phyloP scores from a whole-genome alignment of 2,888 invertebrate genomes.

The Cyaniris semiargus region DNA sequence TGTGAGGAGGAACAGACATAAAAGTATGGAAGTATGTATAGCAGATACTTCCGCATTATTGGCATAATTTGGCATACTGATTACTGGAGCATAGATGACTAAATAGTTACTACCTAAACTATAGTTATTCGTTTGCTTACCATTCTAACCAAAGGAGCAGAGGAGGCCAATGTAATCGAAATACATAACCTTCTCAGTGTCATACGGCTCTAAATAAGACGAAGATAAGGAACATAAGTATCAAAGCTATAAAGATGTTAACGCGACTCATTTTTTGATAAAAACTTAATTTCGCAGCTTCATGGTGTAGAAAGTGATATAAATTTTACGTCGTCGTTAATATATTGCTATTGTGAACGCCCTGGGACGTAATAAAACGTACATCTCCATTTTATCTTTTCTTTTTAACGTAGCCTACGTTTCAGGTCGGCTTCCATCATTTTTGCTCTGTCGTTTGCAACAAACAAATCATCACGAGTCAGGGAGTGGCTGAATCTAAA shows the following conservation, averaged over 20 bases:
- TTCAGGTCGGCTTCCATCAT: not conserved
- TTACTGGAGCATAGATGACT: too few species aligned
- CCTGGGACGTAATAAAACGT: constrained; percentile 19
- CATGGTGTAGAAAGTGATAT: constrained; percentile 30
- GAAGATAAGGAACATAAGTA: not conserved
- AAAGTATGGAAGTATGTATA: too few species aligned
- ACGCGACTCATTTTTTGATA: constrained; percentile 23
- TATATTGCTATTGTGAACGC: constrained; percentile 25
- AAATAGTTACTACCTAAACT: too few species aligned
- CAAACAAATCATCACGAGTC: not conserved
- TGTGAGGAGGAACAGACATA: too few species aligned
- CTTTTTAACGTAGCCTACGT: not conserved
- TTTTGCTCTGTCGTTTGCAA: not conserved
- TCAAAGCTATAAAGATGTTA: constrained; percentile 5
- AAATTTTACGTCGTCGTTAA: constrained; percentile 24
- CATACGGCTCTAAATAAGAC: not conserved
- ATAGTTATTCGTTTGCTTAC: not conserved
- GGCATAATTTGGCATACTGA: too few species aligned
- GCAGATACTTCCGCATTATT: too few species aligned
- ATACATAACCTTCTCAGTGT: not conserved
- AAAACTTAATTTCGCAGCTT: constrained; percentile 29
- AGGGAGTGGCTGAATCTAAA: too few species aligned
- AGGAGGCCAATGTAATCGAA: not conserved
- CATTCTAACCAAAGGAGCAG: too few species aligned
- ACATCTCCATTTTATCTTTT: constrained; percentile 15